Evolutionary conservation across 2,113 vertebrate genomes (phyloP), one percentile per base, ranked within the genome.

Genomic region (Oenanthe melanoleuca): DNA sequence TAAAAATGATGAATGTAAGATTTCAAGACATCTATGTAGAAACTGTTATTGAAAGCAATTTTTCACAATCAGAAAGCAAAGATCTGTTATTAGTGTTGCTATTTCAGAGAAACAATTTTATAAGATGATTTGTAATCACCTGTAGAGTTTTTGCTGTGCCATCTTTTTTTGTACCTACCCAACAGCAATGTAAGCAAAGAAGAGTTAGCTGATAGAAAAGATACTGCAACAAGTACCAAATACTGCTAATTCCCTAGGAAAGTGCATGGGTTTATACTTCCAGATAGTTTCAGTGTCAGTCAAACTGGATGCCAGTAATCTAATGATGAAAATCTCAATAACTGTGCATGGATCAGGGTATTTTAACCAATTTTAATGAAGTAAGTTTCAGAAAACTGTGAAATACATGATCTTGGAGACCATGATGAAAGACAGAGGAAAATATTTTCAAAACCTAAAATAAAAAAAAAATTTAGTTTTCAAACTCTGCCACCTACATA

Each of bases 11-110:
- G 63, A 66, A 89, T 92, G 64, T 87, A 79, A 92, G 29, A 47
- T 95, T 92, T 95, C 34, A 90, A 94, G 79, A 64, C 79, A 66
- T 86, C 42, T 80, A 31, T 4, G 0, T 16, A 9, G 38, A 79
- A 92, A 65, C 65, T 52, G 23, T 55, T 87, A 80, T 95, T 92
- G 79, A 95, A 92, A 93, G 67, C 34, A 88, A n/a, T 77, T 89
- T 69, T 92, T 80, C 6, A 1, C 55, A 70, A 60, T 70, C 34
- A 55, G 38, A 63, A 92, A 37, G 23, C 34, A 86, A 65, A 70
- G 33, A 47, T 81, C 26, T 78, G 52, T 83, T 83, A 73, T 47
- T 90, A 80, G 29, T 65, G n/a, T 64, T 82, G 40, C 33, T 47
- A 6, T 79, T 89, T 87, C 50, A 82, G 78, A 91, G 31, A 50